Evolutionary conservation across 2,888 invertebrate species (phyloP).

Genomic region (Cryptocheilus praepositus): DNA sequence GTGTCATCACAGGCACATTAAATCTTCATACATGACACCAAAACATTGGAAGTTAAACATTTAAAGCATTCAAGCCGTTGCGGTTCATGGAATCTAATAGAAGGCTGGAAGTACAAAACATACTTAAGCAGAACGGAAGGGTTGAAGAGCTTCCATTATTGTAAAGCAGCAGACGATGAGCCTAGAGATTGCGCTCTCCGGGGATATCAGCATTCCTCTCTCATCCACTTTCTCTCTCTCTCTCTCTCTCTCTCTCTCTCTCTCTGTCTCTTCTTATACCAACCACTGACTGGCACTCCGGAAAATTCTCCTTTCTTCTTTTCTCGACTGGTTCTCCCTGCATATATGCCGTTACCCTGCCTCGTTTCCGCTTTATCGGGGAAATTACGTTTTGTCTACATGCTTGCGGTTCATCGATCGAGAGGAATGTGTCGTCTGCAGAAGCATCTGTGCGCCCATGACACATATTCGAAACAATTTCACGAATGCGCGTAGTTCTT

Average conservation of each 20-base stretch:
- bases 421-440: slow-evolving; percentile 17
- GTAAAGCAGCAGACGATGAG: slow-evolving; percentile 54
- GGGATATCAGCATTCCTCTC: slow-evolving; percentile 25
- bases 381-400: slow-evolving; percentile 50
- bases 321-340: not conserved
- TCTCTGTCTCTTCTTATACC: not conserved
- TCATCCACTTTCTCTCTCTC: not conserved
- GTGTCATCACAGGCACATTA: no score
- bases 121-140: slow-evolving; percentile 43
- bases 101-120: slow-evolving; percentile 32
- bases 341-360: slow-evolving; percentile 25
- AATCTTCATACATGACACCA: no score
- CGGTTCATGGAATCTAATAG: slow-evolving; percentile 10
- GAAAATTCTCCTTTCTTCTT: slow-evolving; percentile 4
- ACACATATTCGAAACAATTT: not conserved
- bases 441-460: slow-evolving; percentile 4
- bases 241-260: slow-evolving; percentile 1
- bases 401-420: slow-evolving; percentile 32
- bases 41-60: no score
- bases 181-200: slow-evolving; percentile 47
- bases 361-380: slow-evolving; percentile 36
- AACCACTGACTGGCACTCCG: not conserved
- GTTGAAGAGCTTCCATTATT: slow-evolving; percentile 52
- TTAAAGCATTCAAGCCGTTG: not conserved
- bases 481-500: not conserved